Conservation (phyloP, 2,113 vertebrate genomes). For the Spea bombifrons region DNA sequence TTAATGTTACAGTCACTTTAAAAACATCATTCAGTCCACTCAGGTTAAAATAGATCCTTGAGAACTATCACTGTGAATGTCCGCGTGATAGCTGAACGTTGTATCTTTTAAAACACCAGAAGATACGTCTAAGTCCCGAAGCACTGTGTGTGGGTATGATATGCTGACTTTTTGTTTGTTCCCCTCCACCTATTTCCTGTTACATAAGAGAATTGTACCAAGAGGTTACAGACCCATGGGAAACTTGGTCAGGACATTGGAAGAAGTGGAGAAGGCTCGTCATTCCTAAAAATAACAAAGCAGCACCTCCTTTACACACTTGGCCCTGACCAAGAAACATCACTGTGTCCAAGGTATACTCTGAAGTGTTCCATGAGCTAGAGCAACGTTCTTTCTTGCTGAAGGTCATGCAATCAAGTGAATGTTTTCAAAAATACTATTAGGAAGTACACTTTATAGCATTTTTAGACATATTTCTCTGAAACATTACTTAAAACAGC, state of each 20-base stretch:
- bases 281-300: constrained; percentile 72
- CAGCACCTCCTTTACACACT: constrained; percentile 55
- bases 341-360: neutral
- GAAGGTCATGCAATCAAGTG: too few relatives aligned
- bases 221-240: constrained; percentile 88
- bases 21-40: constrained; percentile 51
- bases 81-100: constrained; percentile 34
- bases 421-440: too few relatives aligned
- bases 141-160: constrained; percentile 63
- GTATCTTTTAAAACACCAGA: constrained; percentile 54
- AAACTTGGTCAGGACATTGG: constrained; percentile 75
- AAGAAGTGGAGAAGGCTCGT: constrained; percentile 61
- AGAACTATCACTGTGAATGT: constrained; percentile 29
- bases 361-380: neutral
- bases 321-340: constrained; percentile 15
- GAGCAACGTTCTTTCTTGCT: neutral
- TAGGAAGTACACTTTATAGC: too few relatives aligned
- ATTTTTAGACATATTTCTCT: too few relatives aligned
- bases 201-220: constrained; percentile 75
- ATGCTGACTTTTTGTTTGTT: constrained; percentile 69
- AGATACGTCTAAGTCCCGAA: constrained; percentile 59
- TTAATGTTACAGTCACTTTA: constrained; percentile 53
- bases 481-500: too few relatives aligned
- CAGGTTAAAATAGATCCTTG: constrained; percentile 49
- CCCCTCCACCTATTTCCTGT: constrained; percentile 82